Percentiles rank a stretch among this genome's conserved stretches.
Evolutionary conservation across 2,797 vertebrate species (phyloP).

Genomic region (Tarsius wallacei): DNA sequence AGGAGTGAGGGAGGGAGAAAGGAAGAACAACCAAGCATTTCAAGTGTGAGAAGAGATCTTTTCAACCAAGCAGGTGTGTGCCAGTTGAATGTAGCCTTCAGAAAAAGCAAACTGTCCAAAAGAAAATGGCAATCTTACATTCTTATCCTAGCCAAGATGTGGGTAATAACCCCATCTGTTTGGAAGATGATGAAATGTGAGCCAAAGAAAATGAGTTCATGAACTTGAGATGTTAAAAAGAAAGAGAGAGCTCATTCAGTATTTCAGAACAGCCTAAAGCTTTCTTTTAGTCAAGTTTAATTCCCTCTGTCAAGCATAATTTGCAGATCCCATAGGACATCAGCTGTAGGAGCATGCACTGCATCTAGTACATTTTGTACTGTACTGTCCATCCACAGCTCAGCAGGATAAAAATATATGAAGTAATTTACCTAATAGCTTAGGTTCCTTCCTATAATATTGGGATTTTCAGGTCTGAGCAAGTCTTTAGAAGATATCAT

Average conservation of each 20-base stretch:
- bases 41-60: conserved; percentile 40
- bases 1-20: rapidly evolving
- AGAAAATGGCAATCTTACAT: conserved; percentile 14
- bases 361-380: conserved; percentile 41
- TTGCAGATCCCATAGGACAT: conserved; percentile 70
- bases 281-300: conserved; percentile 80
- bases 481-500: conserved; percentile 67
- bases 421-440: conserved; percentile 76
- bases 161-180: conserved; percentile 64
- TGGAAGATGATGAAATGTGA: conserved; percentile 77
- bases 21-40: not conserved
- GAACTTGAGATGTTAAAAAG: conserved; percentile 76
- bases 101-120: conserved; percentile 48
- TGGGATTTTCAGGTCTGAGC: conserved; percentile 60
- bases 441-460: conserved; percentile 66
- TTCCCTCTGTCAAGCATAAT: conserved; percentile 81
- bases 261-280: conserved; percentile 76
- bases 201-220: conserved; percentile 81
- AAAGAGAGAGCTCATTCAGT: conserved; percentile 63
- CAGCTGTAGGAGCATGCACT: not conserved
- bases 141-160: conserved; percentile 58
- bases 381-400: conserved; percentile 54
- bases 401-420: conserved; percentile 48
- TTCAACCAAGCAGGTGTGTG: not conserved
- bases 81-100: conserved; percentile 8